Conservation (phyloP, 1,140 invertebrate species). For the Drosophila pandora region DNA sequence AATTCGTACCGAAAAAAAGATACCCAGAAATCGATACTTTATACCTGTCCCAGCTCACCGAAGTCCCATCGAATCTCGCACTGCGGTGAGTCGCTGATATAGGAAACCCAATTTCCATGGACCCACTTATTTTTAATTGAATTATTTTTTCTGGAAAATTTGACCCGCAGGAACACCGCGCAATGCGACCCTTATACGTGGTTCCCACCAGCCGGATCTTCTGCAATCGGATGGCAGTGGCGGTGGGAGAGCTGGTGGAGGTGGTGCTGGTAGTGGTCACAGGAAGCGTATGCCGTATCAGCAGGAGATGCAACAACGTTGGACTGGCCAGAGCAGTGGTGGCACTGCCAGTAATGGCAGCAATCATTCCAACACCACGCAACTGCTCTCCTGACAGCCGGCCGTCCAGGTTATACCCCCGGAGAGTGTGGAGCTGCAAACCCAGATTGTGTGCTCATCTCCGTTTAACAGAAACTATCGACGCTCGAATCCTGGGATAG, state of each 20-base stretch:
- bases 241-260: background rate
- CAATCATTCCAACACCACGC: conserved; percentile 47
- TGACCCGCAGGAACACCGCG: conserved; percentile 40
- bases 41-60: conserved; percentile 78
- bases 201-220: conserved; percentile 35
- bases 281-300: conserved; percentile 48
- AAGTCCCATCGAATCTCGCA: conserved; percentile 80
- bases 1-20: conserved; percentile 65
- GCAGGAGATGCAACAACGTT: conserved; percentile 66
- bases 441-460: conserved; percentile 50
- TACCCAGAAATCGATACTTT: conserved; percentile 83
- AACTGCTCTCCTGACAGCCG: conserved; percentile 67
- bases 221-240: conserved; percentile 7
- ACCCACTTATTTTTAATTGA: conserved; percentile 1
- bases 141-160: background rate
- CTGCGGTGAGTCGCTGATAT: conserved; percentile 58
- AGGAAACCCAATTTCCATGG: background rate
- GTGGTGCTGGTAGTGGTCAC: background rate
- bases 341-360: conserved; percentile 6
- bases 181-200: conserved; percentile 33
- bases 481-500: conserved; percentile 41
- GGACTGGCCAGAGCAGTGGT: conserved; percentile 31
- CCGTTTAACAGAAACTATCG: conserved; percentile 68
- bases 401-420: conserved; percentile 13
- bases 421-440: conserved; percentile 53